Percentiles rank a stretch among this genome's conserved stretches.
phyloP scores from a whole-genome alignment of 2,113 vertebrate species.

The Oreotragus oreotragus region DNA sequence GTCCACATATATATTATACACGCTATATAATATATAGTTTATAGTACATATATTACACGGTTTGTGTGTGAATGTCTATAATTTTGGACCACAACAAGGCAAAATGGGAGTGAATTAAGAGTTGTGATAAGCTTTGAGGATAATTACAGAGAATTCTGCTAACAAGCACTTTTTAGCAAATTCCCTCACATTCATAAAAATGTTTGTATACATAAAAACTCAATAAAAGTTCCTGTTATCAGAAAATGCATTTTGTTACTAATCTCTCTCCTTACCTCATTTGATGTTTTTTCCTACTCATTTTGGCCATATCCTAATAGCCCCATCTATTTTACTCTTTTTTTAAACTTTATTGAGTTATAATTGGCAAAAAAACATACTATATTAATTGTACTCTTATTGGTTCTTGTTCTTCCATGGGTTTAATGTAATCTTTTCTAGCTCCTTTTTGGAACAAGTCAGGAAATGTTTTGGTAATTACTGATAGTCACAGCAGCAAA shows the following conservation, averaged over 20 bases:
- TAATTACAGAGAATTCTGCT: background rate
- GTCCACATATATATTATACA: background rate
- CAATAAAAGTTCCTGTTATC: background rate
- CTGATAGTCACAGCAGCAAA: background rate
- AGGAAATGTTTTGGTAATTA: background rate
- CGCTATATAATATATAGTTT: background rate
- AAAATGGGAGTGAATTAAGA: background rate
- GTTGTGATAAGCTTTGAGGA: background rate
- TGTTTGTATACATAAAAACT: background rate
- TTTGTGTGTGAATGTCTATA: background rate
- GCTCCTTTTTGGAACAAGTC: background rate
- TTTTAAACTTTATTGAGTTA: background rate
- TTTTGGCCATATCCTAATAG: background rate
- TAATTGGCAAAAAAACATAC: background rate
- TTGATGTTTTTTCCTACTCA: background rate
- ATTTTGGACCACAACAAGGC: background rate
- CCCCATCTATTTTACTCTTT: background rate
- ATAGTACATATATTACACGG: background rate
- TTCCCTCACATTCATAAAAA: background rate
- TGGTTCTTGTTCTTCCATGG: background rate
- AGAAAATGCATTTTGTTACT: background rate
- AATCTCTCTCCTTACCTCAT: background rate
- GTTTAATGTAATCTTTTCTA: background rate
- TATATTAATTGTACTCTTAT: background rate
- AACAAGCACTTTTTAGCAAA: background rate